Evolutionary conservation across 2,113 vertebrate genomes (phyloP).

Genomic region (Oreocharis arfaki): DNA sequence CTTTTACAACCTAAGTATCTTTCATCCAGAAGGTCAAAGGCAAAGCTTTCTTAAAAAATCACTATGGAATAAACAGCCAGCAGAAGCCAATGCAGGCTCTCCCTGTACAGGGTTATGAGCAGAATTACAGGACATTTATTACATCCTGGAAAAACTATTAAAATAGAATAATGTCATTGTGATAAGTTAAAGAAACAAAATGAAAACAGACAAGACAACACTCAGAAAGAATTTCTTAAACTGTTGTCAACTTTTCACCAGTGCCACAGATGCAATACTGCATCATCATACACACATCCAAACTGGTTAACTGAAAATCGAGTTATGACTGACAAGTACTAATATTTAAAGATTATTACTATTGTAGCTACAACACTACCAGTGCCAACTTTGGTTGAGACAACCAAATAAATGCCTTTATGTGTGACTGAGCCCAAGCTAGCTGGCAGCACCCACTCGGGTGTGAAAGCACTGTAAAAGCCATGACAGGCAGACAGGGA

Average conservation of each 20-base stretch:
- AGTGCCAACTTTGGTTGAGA: not conserved
- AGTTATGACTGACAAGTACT: not conserved
- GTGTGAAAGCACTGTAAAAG: not conserved
- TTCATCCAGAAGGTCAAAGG: conserved; percentile 58
- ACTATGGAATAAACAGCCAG: not conserved
- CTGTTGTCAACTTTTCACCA: not conserved
- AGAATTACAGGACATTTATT: not conserved
- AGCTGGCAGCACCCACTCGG: rapidly evolving
- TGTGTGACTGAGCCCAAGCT: not conserved
- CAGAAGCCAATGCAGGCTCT: not conserved
- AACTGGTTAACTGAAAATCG: not conserved
- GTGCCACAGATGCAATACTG: not conserved
- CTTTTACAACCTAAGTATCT: not conserved
- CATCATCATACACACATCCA: not conserved
- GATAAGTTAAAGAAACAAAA: not conserved
- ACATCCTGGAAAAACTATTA: not conserved
- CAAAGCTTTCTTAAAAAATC: not conserved
- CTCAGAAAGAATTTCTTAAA: not conserved
- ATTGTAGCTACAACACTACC: not conserved
- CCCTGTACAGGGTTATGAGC: not conserved
- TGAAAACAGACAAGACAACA: not conserved
- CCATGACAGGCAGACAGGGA: not conserved
- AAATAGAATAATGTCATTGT: not conserved
- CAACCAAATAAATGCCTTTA: not conserved
- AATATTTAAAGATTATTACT: not conserved